Evolutionary conservation across 2,113 vertebrate genomes (phyloP), one percentile per base, ranked within the genome.

Genomic region (Platycercus adscitus): DNA sequence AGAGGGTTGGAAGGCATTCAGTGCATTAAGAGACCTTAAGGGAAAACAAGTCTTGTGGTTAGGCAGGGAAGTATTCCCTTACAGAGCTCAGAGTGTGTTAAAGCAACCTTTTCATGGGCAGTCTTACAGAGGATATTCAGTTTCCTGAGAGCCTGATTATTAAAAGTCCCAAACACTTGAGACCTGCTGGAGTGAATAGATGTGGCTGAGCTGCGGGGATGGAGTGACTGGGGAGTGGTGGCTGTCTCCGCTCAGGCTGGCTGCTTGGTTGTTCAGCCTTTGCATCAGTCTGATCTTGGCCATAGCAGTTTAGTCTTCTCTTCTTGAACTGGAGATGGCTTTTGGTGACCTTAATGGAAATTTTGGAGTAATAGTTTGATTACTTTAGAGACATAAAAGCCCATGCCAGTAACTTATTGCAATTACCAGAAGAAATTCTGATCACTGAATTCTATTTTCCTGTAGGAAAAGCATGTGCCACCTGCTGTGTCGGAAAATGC

Each of bases 381-480:
- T 61, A 29, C 37, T 6, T 50, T 50, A 80, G 47, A 43, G 77
- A 65, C 19, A 31, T 19, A 9, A 81, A 50, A 76, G 23, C 35
- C 23, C 39, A 10, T 33, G 76, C 37, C 29, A 35, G 3, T 44
- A 23, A 10, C 58, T 50, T 52, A 39, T n/a, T 92, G 44, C 76
- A 87, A 49, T 84, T 98, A n/a, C 96, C 96, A 9, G 91, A 92
- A 43, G 95, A 96, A 60, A 71, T 97, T 25, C 93, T 91, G 90
- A 77, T 97, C 80, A 95, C 89, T 49, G 78, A 23, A 43, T 80
- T 65, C 47, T 24, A 28, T 80, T 24, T 31, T 43, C 31, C 37
- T 53, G 6, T 43, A 43, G 61, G 96, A 58, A 97, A 96, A 70
- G 35, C 88, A 20, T 87, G 68, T 29, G 73, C 92, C 25, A 93